Evolutionary conservation across 2,797 vertebrate species (phyloP), one percentile per base, ranked within the genome.

Genomic region (Triplophysa yarkandensis): DNA sequence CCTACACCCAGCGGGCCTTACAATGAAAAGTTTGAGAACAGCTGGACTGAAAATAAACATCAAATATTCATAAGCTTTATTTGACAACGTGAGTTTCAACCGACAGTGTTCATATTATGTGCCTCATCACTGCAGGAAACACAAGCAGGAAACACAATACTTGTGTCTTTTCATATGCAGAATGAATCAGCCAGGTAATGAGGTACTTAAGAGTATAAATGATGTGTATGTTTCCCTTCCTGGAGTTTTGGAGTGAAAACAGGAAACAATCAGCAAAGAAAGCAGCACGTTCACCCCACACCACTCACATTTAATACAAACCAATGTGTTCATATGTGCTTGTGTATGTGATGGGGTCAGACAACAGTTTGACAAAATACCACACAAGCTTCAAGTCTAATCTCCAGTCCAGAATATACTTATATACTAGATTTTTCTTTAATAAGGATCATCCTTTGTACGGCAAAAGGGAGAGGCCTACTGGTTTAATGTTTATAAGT

Each of bases 401-500:
- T n/a, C n/a, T n/a, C n/a, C n/a, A n/a, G n/a, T n/a, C n/a, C n/a
- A n/a, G n/a, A n/a, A n/a, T n/a, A n/a, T n/a, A 71, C 68, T 68
- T 62, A 34, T 73, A 34, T 44, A 67, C 16, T 25, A 44, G 46
- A 36, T 61, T 19, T 73, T 69, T 69, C 76, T 43, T 36, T n/a
- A n/a, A 34, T 7, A 36, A 8, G 11, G 34, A 34, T 34, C 34
- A 36, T 10, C 8, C 8, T 10, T 10, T 36, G 8, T 36, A 8
- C 9, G 34, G 34, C 34, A 9, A 10, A 36, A 34, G 27, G 8
- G 75, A 74, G 63, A 34, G 84, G 57, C 77, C 11, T 79, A 71
- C 21, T 3, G 74, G 70, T 71, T 81, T 86, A 82, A 1, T 0
- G 68, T 86, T 87, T 82, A 83, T 80, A 55, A 77, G 74, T 79